These are phyloP conservation scores for Lithodes maja DNA, from an alignment of 2,888 invertebrate genomes.

Conservation along the genomic window DNA sequence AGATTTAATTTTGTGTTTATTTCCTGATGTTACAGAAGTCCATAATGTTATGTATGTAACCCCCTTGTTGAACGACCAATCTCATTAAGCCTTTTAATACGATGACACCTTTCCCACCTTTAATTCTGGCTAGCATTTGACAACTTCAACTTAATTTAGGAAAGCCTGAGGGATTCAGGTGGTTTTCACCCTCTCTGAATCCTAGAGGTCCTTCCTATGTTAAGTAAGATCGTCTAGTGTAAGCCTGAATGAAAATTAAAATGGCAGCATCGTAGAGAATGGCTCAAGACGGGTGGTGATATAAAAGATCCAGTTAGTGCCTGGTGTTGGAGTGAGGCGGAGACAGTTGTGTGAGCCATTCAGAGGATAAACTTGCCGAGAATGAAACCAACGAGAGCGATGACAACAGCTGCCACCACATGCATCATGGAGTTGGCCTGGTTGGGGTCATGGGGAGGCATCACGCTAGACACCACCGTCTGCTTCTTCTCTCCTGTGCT, in stretches of 20 bases:
- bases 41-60: conserved; percentile 26
- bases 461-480: conserved; percentile 43
- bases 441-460: conserved; percentile 51
- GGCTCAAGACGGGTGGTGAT: conserved; percentile 26
- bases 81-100: neutral
- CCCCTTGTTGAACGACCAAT: conserved; percentile 5
- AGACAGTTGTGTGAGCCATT: conserved; percentile 34
- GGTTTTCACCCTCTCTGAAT: too few relatives aligned
- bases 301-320: conserved; percentile 55
- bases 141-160: too few relatives aligned
- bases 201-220: too few relatives aligned
- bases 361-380: conserved; percentile 69
- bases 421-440: conserved; percentile 64
- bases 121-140: too few relatives aligned
- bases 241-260: too few relatives aligned
- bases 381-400: conserved; percentile 65
- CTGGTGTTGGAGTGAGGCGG: conserved; percentile 39
- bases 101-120: too few relatives aligned
- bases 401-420: conserved; percentile 58
- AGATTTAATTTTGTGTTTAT: neutral
- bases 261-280: neutral
- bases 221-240: too few relatives aligned
- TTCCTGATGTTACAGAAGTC: neutral
- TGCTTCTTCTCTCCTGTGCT: conserved; percentile 48
- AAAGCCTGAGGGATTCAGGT: too few relatives aligned